These are phyloP conservation scores for Xyliphius kryptos DNA, from an alignment of 2,113 vertebrate genomes.

Conservation along the genomic window DNA sequence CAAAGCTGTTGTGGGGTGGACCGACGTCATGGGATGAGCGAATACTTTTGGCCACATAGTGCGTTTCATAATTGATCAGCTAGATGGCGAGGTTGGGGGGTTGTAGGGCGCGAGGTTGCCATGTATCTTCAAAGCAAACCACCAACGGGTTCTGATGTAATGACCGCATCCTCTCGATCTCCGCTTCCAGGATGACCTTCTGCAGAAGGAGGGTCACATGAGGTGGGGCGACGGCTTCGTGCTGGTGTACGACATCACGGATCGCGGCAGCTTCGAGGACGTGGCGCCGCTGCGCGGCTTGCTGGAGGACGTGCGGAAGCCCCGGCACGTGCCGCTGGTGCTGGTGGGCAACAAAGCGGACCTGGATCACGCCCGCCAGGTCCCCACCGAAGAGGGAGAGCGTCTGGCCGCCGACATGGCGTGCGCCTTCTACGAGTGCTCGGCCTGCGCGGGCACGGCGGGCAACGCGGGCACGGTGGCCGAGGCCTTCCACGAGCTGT, in stretches of 20 bases:
- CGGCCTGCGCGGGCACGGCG: constrained; percentile 84
- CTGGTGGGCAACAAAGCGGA: constrained; percentile 96
- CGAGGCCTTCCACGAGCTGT: constrained; percentile 91
- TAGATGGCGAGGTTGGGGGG: too few species aligned
- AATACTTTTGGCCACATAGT: too few species aligned
- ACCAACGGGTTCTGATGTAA: too few species aligned
- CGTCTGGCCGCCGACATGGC: constrained; percentile 89
- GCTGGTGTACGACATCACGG: constrained; percentile 94
- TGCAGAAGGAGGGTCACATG: constrained; percentile 89
- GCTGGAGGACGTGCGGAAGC: constrained; percentile 89
- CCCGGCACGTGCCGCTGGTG: constrained; percentile 87
- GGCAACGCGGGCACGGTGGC: constrained; percentile 63
- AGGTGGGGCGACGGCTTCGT: constrained; percentile 94
- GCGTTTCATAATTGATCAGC: too few species aligned
- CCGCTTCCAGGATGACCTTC: constrained; percentile 76
- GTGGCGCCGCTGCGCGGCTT: constrained; percentile 80
- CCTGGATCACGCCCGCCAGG: constrained; percentile 87
- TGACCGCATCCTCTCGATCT: too few species aligned
- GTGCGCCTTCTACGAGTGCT: constrained; percentile 94
- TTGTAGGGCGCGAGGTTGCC: too few species aligned
- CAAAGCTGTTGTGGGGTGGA: too few species aligned
- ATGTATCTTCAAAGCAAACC: too few species aligned
- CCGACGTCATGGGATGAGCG: too few species aligned
- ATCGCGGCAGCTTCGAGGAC: constrained; percentile 91
- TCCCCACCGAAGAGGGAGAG: constrained; percentile 90